Base-by-base conservation (phyloP, 2,113 vertebrate genomes). In the Lycaon pictus region DNA sequence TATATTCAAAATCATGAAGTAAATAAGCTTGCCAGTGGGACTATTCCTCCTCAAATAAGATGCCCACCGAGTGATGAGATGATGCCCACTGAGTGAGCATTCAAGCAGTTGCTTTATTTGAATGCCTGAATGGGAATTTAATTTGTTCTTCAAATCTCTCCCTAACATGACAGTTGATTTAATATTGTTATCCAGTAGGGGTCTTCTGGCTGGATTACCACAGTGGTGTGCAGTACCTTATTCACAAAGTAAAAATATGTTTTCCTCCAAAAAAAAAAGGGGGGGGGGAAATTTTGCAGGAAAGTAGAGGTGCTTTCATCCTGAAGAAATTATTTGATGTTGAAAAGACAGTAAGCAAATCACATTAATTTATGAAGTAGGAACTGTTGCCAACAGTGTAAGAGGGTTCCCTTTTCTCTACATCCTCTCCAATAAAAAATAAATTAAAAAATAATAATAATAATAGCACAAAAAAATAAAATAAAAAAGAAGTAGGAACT, bases 71-170 rank as follows among this genome's bases (percentile, higher is more conserved):
- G 88, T 97, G 29, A 95, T 17, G 35, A 29, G 27, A 85, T 51
- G 37, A 20, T 55, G 8, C 85, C 56, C 60, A 56, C 93, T 90
- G 85, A 5, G 4, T 95, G 65, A 93, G 53, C 7, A 55, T 89
- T 84, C 48, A 93, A 92, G 67, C 16, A 55, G 65, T 76, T 80
- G 9, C 48, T 72, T 90, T 2, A 53, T 55, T 96, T 93, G 69
- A 51, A 77, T 96, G n/a, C 53, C 25, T 93, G 77, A 95, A 93
- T 60, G 84, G 37, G 22, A 95, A 94, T 93, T 98, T 92, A 95
- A 95, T 94, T 98, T 97, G 7, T 92, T 91, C 69, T 94, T 97
- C 93, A 37, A 32, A 32, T 96, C 13, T 51, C n/a, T 76, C 43
- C 22, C 11, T 91, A 77, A 83, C 53, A 86, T 88, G 92, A 96